Evolutionary conservation across 2,797 vertebrate species (phyloP), one percentile per base, ranked within the genome.

Genomic region (Odontamblyopus lacepedii): DNA sequence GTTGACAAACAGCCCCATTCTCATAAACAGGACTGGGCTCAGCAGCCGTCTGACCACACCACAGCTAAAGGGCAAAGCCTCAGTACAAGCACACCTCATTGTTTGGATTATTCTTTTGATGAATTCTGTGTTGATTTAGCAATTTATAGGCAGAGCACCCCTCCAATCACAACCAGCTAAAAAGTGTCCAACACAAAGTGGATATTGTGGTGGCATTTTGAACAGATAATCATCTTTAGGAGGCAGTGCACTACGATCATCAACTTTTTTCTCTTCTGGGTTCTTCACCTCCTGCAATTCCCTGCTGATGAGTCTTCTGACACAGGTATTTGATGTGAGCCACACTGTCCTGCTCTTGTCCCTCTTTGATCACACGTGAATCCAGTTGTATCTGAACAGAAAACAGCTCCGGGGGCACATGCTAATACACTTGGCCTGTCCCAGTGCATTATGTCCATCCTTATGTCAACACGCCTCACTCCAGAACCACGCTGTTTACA

Each of bases 1-100:
- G 88, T 86, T 88, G 78, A 87, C 70, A 77, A 89, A 88, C 82
- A 82, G 75, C 79, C 23, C 50, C 77, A 56, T 75, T 72, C 80
- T 82, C 27, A 67, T 83, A 82, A 88, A 41, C 41, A 57, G 60
- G 62, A 63, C 74, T 70, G 68, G 71, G 83, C 83, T 71, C 77
- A 84, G 85, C 77, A 27, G 80, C 69, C 50, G 82, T 19, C 73
- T 32, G 11, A 84, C 82, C 79, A 76, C 73, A 63, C 67, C 2
- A 38, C 27, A 75, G 75, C 69, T 61, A 70, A 50, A 71, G 74
- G 72, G 63, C 74, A 75, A 79, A 77, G 0, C 32, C 56, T 50
- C 19, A 51, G 71, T 32, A 41, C n/a, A 50, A 61, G 27, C 26
- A 79, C 44, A 13, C 16, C 16, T 60, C 16, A 18, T 16, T 16